Evolutionary conservation across 2,888 invertebrate species (phyloP), one percentile per base, ranked within the genome.

Genomic region (Rhabditoides inermis): DNA sequence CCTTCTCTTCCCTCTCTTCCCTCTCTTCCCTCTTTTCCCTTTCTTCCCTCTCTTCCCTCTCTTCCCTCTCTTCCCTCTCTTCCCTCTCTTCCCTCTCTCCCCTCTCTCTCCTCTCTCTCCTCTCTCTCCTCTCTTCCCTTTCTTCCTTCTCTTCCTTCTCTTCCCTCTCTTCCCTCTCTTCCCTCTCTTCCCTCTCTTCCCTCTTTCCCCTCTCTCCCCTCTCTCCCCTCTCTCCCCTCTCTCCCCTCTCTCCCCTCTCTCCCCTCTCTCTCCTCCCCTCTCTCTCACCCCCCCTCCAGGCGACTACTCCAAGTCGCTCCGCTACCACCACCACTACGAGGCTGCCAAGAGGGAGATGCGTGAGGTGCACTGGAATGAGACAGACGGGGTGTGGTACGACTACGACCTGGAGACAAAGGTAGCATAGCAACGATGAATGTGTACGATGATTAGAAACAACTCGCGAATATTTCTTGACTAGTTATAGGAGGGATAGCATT

Each of bases 341-440:
- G 69, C 70, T 55, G 71, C 72, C 37, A 76, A 75, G 51, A 27
- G 44, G 32, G 82, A 84, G 1, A 85, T 89, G 35, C 81, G 84
- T 22, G 81, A 82, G 4, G 82, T 88, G 1, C 78, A 88, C 12
- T 90, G 88, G 86, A 82, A 87, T 70, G 83, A 85, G 40, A 81
- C 83, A 26, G 84, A 84, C 47, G 87, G 87, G 0, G 69, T 73
- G 82, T 84, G 74, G 74, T 75, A 74, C 53, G 74, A 74, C 51
- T 74, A 70, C 53, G 74, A 74, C 53, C 49, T 74, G 12, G 72
- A 72, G 44, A 53, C 42, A 37, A 61, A 68, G 58, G 63, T 63
- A 20, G n/a, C 18, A 12, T 22, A 25, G 3, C 3, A 26, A 28
- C 27, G n/a, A n/a, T n/a, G n/a, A n/a, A n/a, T 37, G n/a, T 51